phyloP scores from a whole-genome alignment of 2,888 invertebrate genomes.

The Melinaea marsaeus region DNA sequence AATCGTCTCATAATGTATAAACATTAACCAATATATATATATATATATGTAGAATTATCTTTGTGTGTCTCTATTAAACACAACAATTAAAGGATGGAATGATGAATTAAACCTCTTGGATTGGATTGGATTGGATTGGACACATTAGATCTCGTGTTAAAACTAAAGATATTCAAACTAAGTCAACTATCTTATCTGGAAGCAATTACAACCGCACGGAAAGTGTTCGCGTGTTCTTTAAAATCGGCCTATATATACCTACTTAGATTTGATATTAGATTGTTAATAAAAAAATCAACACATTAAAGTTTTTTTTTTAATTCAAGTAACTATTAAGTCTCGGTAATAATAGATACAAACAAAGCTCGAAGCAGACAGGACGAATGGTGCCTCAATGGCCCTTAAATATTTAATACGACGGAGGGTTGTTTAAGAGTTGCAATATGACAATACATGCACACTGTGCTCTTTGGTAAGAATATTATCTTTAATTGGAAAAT shows the following conservation, averaged over 20 bases:
- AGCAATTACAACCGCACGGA: slow-evolving; percentile 23
- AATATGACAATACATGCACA: slow-evolving; percentile 19
- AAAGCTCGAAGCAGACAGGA: slow-evolving; percentile 16
- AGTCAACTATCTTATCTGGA: slow-evolving; percentile 16
- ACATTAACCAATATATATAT: too few species aligned
- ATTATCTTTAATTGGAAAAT: neutral
- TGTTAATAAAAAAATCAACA: too few species aligned
- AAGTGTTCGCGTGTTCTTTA: slow-evolving; percentile 22
- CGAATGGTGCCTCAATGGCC: slow-evolving; percentile 25
- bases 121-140: too few species aligned
- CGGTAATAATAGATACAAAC: neutral
- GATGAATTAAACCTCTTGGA: too few species aligned
- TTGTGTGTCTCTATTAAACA: too few species aligned
- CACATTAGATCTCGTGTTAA: neutral
- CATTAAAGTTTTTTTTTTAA: neutral
- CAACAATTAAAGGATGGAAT: too few species aligned
- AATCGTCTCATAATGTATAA: too few species aligned
- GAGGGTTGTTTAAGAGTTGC: slow-evolving; percentile 28
- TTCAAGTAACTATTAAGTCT: neutral
- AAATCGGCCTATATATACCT: slow-evolving; percentile 21
- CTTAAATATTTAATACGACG: slow-evolving; percentile 29
- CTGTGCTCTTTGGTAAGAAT: too few species aligned
- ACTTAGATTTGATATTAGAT: neutral
- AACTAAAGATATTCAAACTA: neutral
- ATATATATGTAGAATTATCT: too few species aligned